Conservation (phyloP, 2,888 invertebrate species). For the Plebejus anna region DNA sequence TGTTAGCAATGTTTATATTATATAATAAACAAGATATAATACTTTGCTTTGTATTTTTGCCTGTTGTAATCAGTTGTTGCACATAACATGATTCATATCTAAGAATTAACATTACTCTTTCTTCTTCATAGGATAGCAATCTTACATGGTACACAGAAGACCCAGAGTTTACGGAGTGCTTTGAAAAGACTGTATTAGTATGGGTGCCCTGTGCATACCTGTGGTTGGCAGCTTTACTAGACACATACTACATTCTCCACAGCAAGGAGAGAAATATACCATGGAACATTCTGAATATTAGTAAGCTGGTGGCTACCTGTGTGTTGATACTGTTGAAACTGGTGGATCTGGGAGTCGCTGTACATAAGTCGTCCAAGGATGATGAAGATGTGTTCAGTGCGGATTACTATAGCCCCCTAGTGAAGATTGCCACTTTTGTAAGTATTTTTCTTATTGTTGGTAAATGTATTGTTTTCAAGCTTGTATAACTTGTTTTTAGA, state of each 20-base stretch:
- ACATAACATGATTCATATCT: too few relatives aligned
- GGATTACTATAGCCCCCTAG: slow-evolving; percentile 87
- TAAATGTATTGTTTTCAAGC: neutral
- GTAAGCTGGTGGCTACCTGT: slow-evolving; percentile 83
- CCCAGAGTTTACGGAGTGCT: slow-evolving; percentile 94
- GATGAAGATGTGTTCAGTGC: slow-evolving; percentile 80
- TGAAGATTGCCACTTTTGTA: slow-evolving; percentile 90
- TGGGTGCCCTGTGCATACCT: slow-evolving; percentile 94
- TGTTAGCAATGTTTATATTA: too few relatives aligned
- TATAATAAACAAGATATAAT: too few relatives aligned
- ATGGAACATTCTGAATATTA: slow-evolving; percentile 85
- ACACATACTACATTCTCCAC: slow-evolving; percentile 86
- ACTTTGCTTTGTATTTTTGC: too few relatives aligned
- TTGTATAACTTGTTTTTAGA: neutral
- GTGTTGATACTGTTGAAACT: slow-evolving; percentile 83
- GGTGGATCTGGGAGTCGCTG: slow-evolving; percentile 83
- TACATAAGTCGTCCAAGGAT: slow-evolving; percentile 76
- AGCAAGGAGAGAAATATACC: slow-evolving; percentile 90
- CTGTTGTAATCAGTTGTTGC: too few relatives aligned
- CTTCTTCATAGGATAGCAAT: slow-evolving; percentile 82
- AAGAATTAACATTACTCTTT: neutral
- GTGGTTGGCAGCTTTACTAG: slow-evolving; percentile 87
- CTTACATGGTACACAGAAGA: slow-evolving; percentile 89
- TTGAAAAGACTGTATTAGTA: slow-evolving; percentile 92
- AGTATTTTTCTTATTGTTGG: slow-evolving; percentile 65